Evolutionary conservation across 2,888 invertebrate genomes (phyloP), one percentile per base, ranked within the genome.

Genomic region (Acleris literana): DNA sequence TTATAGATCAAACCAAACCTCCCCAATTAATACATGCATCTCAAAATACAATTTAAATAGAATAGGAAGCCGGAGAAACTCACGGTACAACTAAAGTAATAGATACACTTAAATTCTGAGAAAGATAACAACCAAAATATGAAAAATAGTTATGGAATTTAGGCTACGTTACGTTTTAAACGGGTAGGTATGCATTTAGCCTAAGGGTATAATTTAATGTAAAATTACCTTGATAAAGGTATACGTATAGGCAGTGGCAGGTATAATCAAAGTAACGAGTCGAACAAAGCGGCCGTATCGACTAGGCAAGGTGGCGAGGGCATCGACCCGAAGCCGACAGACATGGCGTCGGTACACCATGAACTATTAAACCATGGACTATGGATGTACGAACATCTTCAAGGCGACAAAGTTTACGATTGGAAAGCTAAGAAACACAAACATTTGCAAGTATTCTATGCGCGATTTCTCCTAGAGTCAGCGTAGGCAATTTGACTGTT

Each of bases 341-440:
- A 89, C 90, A 85, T 84, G 85, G 86, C 87, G 88, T 84, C 86
- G 85, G 79, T 78, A 82, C 80, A 81, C 86, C 85, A 87, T 85
- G 76, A 78, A 76, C 81, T 76, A 83, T 84, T 83, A 82, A 77
- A 75, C 73, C 76, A 76, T 53, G 18, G 48, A 39, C 5, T 43
- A 39, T 49, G 55, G 22, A 46, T 44, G 22, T n/a, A 60, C 52
- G 25, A 60, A 39, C 22, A 52, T 48, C 39, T 39, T 33, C 13
- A 39, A 55, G 22, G 25, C 44, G 46, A 55, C 54, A n/a, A 16
- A 29, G 57, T 64, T 64, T 33, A 17, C 44, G 46, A 33, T 33
- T 22, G 7, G 54, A 60, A 54, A 64, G 49, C 18, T 22, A 22
- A 22, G 56, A n/a, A 44, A 44, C 9, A 39, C n/a, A 22, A 54